Base-by-base conservation (phyloP, 2,888 invertebrate genomes). In the Papilio gigon region DNA sequence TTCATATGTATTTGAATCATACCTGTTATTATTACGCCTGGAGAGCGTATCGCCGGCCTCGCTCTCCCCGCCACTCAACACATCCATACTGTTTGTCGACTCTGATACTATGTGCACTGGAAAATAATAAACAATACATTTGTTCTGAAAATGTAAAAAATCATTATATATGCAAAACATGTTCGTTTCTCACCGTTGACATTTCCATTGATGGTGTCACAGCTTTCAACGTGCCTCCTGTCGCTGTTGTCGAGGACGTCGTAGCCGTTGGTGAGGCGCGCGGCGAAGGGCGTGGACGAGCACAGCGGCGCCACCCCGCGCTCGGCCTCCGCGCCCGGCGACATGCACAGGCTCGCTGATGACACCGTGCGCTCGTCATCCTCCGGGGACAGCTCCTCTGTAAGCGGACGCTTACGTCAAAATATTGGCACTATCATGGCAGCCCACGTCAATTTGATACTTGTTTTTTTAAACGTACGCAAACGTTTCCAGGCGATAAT, bases 31-130 rank as follows among this genome's bases (percentile, higher is more conserved):
- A 72, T 86, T 92, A 62, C 89, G 83, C 58, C 92, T 88, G 11
- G 89, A 88, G 3, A 93, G 77, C 0, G 90, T 89, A 70, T 92
- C 92, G 0, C 88, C 90, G 0, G 90, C 88, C 68, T 92, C 90
- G 71, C 92, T 91, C 73, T 92, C 91, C 0, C 92, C 93, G 1
- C 92, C 91, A 72, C 92, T 92, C 44, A 92, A 75, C 11, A 92
- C 88, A 79, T 93, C 92, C 86, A 92, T 86, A 78, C 92, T 85
- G 82, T 92, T 80, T 72, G 92, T 82, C 62, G 93, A 86, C 73
- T 91, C 89, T 8, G 88, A 88, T 17, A 89, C 88, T 63, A 86
- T 77, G 68, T 86, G 84, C 6, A 86, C 90, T 90, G 81, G 0
- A 80, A 79, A 65, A 67, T 20, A 0, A 37, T 65, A 42, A 58